A percentile compares a stretch with the other conserved stretches of the same genome.
Evolutionary conservation across 2,797 vertebrate species (phyloP).

Genomic region (Tinamus major): DNA sequence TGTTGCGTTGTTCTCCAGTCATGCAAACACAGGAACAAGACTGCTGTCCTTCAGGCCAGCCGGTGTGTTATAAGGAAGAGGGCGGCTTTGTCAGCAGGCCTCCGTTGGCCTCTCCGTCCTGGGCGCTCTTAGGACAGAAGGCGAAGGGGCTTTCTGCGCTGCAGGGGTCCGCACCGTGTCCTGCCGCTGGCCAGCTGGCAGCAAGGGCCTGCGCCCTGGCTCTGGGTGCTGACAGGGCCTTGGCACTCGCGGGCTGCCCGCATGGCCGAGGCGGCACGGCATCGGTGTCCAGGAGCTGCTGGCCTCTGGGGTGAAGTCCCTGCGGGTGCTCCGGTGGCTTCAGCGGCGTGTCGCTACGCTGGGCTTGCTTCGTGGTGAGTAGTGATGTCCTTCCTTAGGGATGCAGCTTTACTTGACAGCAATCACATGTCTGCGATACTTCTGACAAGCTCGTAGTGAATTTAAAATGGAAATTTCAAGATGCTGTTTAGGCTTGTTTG

Average conservation of each 20-base stretch:
- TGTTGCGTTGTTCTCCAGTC: not conserved
- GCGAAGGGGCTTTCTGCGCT: not conserved
- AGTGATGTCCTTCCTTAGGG: not conserved
- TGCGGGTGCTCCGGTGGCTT: not conserved
- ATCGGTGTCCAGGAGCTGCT: not conserved
- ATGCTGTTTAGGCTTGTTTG: conserved; percentile 71
- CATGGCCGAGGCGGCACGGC: fast-evolving
- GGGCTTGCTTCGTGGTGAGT: not conserved
- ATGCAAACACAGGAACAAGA: not conserved
- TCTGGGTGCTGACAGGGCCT: not conserved
- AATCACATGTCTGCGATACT: conserved; percentile 24
- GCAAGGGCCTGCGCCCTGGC: not conserved
- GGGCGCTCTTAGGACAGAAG: not conserved
- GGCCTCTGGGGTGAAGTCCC: not conserved
- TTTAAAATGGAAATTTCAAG: conserved; percentile 63
- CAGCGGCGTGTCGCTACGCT: not conserved
- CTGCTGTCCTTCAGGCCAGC: not conserved
- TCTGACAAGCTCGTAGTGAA: conserved; percentile 36
- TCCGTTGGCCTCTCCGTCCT: fast-evolving
- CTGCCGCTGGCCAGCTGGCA: not conserved
- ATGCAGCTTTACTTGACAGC: conserved; percentile 52
- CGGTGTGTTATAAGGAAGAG: fast-evolving
- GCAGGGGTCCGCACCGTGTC: fast-evolving
- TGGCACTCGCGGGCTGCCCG: not conserved
- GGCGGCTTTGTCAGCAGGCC: not conserved